Conservation (phyloP, 92 coral and sea anemone species). For the Bergia puertoricense region DNA sequence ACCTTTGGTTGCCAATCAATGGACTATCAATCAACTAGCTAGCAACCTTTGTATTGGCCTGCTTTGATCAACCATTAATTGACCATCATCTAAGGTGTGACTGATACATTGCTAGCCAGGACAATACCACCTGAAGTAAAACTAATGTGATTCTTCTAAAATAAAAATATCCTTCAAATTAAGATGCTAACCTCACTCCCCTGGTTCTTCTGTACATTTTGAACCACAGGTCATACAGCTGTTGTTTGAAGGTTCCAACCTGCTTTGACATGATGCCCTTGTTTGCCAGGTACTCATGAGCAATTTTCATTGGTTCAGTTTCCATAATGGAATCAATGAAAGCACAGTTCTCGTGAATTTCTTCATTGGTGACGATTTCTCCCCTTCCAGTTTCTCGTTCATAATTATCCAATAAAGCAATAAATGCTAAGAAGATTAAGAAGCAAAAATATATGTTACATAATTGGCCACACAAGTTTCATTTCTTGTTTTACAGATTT, state of each 20-base stretch:
- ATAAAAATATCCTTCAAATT: too few relatives aligned
- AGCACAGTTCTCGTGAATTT: conserved; percentile 78
- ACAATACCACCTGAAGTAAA: too few relatives aligned
- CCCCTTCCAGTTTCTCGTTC: conserved; percentile 81
- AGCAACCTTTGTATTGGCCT: too few relatives aligned
- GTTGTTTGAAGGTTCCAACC: conserved; percentile 68
- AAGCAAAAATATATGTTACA: neutral
- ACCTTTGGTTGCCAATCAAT: too few relatives aligned
- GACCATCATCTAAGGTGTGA: too few relatives aligned
- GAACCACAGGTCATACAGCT: conserved; percentile 86
- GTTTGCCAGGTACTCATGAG: conserved; percentile 72
- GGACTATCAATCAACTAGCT: too few relatives aligned
- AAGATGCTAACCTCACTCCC: conserved; percentile 64
- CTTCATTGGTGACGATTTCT: conserved; percentile 92
- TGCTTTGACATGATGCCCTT: conserved; percentile 66
- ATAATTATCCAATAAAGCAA: conserved; percentile 93
- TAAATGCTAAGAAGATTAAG: conserved; percentile 61
- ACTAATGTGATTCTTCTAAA: too few relatives aligned
- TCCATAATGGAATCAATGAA: conserved; percentile 89
- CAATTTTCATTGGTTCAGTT: conserved; percentile 93
- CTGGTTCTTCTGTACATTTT: conserved; percentile 83
- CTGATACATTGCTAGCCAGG: too few relatives aligned
- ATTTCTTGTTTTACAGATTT: too few relatives aligned
- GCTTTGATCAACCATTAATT: too few relatives aligned
- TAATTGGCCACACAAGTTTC: too few relatives aligned